These are phyloP conservation scores for Platanista minor DNA, from an alignment of 2,113 vertebrate genomes.

Conservation along the genomic window DNA sequence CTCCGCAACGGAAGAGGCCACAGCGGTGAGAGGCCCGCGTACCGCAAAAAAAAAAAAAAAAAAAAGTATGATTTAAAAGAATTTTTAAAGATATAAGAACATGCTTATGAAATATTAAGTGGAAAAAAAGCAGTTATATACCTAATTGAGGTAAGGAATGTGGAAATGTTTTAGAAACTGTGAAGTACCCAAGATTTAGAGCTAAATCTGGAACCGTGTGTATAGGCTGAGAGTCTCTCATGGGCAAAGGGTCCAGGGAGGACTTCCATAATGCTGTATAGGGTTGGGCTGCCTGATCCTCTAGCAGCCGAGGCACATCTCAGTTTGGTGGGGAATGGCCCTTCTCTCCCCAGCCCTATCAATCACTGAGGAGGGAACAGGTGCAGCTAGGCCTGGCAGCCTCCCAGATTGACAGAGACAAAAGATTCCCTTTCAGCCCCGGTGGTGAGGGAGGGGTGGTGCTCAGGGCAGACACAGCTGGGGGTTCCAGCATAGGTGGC, in stretches of 20 bases:
- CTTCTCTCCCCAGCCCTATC: neutral
- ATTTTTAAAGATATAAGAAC: neutral
- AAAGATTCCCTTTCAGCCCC: constrained; percentile 9
- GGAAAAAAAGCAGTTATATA: neutral
- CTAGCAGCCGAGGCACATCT: neutral
- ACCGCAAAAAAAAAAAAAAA: too few relatives aligned
- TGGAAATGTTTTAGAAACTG: neutral
- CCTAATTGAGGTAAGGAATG: neutral
- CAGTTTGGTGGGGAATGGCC: neutral
- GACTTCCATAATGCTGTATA: neutral
- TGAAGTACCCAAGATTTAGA: neutral
- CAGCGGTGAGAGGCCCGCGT: too few relatives aligned
- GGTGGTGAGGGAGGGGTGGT: neutral
- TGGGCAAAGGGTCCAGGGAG: neutral
- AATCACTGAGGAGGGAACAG: constrained; percentile 16
- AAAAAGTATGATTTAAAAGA: neutral
- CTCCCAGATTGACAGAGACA: neutral
- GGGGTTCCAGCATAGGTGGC: neutral
- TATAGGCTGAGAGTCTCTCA: neutral
- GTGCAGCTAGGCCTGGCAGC: constrained; percentile 36
- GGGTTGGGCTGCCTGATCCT: neutral
- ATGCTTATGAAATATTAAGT: neutral
- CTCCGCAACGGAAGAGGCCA: too few relatives aligned
- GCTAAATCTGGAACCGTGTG: neutral
- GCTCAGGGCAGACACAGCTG: neutral